Evolutionary conservation across 2,888 invertebrate species (phyloP).

Genomic region (Laspeyria flexula): DNA sequence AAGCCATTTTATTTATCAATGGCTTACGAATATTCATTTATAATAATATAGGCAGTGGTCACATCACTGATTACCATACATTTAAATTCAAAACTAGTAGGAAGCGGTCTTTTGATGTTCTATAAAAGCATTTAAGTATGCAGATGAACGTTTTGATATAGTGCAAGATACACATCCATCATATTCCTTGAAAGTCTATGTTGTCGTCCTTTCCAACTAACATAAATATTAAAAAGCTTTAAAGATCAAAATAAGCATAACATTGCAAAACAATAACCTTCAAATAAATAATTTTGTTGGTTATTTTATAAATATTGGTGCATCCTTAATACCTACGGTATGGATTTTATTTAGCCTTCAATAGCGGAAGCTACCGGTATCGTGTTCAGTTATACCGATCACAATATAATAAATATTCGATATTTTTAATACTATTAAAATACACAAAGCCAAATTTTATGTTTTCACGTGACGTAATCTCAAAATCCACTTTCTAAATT

Average conservation of each 20-base stretch:
- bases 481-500: conserved; percentile 36
- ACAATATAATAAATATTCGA: background rate
- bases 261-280: conserved; percentile 43
- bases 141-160: conserved; percentile 1
- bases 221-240: conserved; percentile 39
- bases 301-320: conserved; percentile 24
- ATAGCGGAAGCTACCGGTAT: conserved; percentile 7
- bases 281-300: conserved; percentile 22
- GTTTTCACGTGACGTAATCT: conserved; percentile 17
- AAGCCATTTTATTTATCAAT: background rate
- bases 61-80: background rate
- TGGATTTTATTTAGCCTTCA: conserved; percentile 32
- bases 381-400: background rate
- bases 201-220: conserved; percentile 27
- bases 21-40: background rate
- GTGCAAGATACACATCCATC: conserved; percentile 5
- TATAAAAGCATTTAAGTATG: conserved; percentile 2
- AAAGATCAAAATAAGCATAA: conserved; percentile 51
- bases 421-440: conserved; percentile 1
- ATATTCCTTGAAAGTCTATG: conserved; percentile 2
- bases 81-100: conserved; percentile 8
- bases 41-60: background rate
- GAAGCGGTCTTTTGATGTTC: background rate
- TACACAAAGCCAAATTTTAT: conserved; percentile 4
- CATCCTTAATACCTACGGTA: conserved; percentile 12